Evolutionary conservation across 2,113 vertebrate species (phyloP).

Genomic region (Salminus brasiliensis): DNA sequence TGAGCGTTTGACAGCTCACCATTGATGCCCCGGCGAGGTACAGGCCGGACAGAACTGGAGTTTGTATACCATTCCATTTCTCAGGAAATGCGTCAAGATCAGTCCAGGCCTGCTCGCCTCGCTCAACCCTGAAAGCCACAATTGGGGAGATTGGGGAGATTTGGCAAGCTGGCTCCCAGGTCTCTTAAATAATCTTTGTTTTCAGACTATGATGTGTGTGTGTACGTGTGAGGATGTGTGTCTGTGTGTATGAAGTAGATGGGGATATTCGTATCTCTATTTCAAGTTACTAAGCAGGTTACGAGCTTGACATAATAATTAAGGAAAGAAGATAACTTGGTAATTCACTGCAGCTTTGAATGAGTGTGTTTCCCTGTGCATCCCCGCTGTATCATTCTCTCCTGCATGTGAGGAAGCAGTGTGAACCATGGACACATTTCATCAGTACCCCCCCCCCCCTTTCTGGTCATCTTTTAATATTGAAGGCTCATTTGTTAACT

Average conservation of each 20-base stretch:
- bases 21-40: slow-evolving; percentile 26
- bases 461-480: slow-evolving; percentile 92
- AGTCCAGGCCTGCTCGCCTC: slow-evolving; percentile 45
- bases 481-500: slow-evolving; percentile 99
- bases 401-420: slow-evolving; percentile 71
- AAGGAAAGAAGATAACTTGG: slow-evolving; percentile 65
- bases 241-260: too few species aligned
- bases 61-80: slow-evolving; percentile 39
- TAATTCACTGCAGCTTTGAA: slow-evolving; percentile 68
- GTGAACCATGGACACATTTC: slow-evolving; percentile 78
- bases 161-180: not conserved
- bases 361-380: slow-evolving; percentile 68
- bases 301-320: slow-evolving; percentile 69
- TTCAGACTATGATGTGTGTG: not conserved
- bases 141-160: too few species aligned
- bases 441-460: slow-evolving; percentile 78
- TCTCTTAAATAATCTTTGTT: not conserved
- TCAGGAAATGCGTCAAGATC: slow-evolving; percentile 42
- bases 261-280: not conserved
- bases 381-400: slow-evolving; percentile 31
- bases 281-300: too few species aligned
- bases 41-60: not conserved
- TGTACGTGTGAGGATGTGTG: not conserved
- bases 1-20: slow-evolving; percentile 55
- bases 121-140: not conserved